Evolutionary conservation across 2,797 vertebrate genomes (phyloP).

Genomic region (Pteropus rufus): DNA sequence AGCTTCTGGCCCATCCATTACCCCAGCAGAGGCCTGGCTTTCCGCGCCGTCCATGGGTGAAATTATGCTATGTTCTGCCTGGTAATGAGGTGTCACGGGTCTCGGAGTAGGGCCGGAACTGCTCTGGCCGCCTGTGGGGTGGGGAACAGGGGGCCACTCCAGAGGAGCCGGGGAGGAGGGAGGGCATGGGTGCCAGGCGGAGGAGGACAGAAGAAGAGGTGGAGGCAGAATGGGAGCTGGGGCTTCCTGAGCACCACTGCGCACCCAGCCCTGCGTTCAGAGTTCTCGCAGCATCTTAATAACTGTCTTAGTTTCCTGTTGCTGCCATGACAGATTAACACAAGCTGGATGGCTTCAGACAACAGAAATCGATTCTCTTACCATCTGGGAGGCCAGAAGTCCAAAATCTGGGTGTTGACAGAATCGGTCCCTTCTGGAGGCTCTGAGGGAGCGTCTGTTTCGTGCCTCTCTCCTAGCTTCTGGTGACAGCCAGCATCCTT

Average conservation of each 20-base stretch:
- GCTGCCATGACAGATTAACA: neutral
- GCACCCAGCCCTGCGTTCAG: neutral
- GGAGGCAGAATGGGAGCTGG: neutral
- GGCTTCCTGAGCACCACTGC: neutral
- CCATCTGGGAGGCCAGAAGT: neutral
- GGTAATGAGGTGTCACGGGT: slow-evolving; percentile 81
- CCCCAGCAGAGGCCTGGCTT: slow-evolving; percentile 74
- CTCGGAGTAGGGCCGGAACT: slow-evolving; percentile 42
- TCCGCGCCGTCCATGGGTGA: slow-evolving; percentile 83
- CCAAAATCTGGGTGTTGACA: neutral
- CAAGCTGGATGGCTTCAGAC: neutral
- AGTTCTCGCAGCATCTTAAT: accelerated
- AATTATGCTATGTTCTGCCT: slow-evolving; percentile 82
- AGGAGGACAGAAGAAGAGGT: too few species aligned
- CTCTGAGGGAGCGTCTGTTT: neutral
- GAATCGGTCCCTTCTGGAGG: neutral
- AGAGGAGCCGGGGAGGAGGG: neutral
- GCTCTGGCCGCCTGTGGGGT: neutral
- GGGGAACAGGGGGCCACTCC: neutral
- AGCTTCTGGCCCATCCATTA: slow-evolving; percentile 76
- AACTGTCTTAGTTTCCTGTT: accelerated
- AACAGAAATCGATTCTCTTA: neutral
- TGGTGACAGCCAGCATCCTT: accelerated
- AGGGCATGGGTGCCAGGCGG: neutral
- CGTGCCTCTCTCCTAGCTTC: neutral